phyloP scores from a whole-genome alignment of 1,140 invertebrate species.

The Penaeus indicus region DNA sequence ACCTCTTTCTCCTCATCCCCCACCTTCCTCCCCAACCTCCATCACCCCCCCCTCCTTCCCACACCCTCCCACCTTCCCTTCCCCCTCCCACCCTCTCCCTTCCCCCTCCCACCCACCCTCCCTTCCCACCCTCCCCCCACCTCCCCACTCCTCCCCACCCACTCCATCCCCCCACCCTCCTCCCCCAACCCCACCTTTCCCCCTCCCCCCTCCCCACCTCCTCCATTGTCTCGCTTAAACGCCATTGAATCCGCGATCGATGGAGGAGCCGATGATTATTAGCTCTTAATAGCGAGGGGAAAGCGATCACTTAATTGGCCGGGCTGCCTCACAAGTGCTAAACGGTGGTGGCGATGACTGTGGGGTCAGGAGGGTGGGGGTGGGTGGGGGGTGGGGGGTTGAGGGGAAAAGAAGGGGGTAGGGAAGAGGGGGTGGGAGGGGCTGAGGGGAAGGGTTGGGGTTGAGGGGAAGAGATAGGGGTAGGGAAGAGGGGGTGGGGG shows the following conservation, averaged over 20 bases:
- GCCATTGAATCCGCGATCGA: conserved; percentile 38
- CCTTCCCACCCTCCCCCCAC: conserved; percentile 22
- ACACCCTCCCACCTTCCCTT: neutral
- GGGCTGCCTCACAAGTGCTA: neutral
- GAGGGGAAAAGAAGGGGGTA: conserved; percentile 7
- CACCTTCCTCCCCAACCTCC: neutral
- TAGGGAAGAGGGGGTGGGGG: neutral
- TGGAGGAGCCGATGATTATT: conserved; percentile 32
- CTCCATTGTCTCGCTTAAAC: conserved; percentile 29
- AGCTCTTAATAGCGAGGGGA: conserved; percentile 45
- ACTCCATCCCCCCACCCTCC: neutral
- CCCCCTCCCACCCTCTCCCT: neutral
- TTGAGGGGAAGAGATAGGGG: neutral
- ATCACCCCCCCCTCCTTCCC: neutral
- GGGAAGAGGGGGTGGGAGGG: neutral
- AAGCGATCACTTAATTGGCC: conserved; percentile 31
- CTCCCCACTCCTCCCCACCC: neutral
- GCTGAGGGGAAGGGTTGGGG: neutral
- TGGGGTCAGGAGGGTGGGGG: neutral
- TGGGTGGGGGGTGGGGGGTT: conserved; percentile 31
- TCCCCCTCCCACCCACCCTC: neutral
- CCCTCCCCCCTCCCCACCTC: neutral
- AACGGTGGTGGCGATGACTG: too few relatives aligned
- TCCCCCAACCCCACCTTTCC: neutral
- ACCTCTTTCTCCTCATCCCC: neutral